phyloP scores from a whole-genome alignment of 2,888 invertebrate genomes.

The Anthrax anthrax region DNA sequence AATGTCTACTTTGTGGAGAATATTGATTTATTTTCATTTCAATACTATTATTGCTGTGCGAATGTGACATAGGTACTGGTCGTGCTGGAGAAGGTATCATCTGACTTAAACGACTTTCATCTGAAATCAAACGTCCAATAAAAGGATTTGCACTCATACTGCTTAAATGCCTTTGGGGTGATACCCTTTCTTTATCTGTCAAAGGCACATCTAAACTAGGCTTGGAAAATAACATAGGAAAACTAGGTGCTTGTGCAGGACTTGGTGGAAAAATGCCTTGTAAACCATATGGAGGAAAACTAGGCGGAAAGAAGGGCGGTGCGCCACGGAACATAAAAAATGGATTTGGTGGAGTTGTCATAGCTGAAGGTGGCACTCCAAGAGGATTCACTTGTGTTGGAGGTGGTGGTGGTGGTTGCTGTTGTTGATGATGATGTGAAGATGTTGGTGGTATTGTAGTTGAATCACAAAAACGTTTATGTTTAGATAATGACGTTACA shows the following conservation, averaged over 20 bases:
- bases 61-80: constrained; percentile 26
- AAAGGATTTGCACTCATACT: constrained; percentile 8
- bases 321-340: constrained; percentile 61
- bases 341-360: constrained; percentile 42
- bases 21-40: constrained; percentile 2
- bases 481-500: constrained; percentile 82
- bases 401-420: constrained; percentile 25
- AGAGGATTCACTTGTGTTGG: constrained; percentile 5
- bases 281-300: constrained; percentile 45
- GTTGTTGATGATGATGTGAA: constrained; percentile 19
- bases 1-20: constrained; percentile 13
- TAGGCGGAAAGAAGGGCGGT: constrained; percentile 47
- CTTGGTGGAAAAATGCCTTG: constrained; percentile 44
- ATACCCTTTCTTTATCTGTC: constrained; percentile 22
- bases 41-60: constrained; percentile 1
- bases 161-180: constrained; percentile 15
- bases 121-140: neutral
- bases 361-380: constrained; percentile 23
- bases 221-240: constrained; percentile 46
- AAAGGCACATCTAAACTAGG: constrained; percentile 39
- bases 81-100: constrained; percentile 51
- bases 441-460: constrained; percentile 34
- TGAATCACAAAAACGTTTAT: constrained; percentile 91
- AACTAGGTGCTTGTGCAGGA: constrained; percentile 22
- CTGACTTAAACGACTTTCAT: constrained; percentile 24